Base-by-base conservation (phyloP, 2,797 vertebrate genomes). In the Anguilla anguilla region DNA sequence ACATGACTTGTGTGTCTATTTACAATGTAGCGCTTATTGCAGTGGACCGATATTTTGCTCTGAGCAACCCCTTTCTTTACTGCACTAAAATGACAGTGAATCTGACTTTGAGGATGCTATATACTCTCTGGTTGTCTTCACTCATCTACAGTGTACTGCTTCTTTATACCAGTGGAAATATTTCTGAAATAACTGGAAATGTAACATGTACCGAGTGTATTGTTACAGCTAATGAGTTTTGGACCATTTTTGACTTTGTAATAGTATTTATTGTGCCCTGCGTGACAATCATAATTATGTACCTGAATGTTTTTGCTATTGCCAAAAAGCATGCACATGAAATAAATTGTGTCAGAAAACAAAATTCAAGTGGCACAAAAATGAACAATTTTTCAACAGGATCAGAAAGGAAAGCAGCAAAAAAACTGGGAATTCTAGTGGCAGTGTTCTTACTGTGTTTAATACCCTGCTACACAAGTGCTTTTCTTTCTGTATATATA, bases 401-500 rank as follows among this genome's bases (percentile, higher is more conserved):
- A n/a, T n/a, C n/a, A n/a, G n/a, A n/a, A n/a, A n/a, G n/a, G n/a
- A 92, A 91, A 86, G 91, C 91, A 11, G 91, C 90, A 0, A 85
- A 88, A 81, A 84, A 61, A 5, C 85, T 92, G 0, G 88, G 89
- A n/a, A 89, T 91, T 89, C 79, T 92, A 57, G 88, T 92, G 6
- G 85, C 86, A 49, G 90, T 88, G 3, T 92, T 91, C 86, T 59
- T 92, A 1, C 0, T 83, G 10, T 91, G 90, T 88, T 88, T 91
- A 82, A 5, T 91, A 43, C 91, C 91, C 0, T 92, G 89, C 82
- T 91, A 88, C 25, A 31, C 89, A 22, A 89, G 43, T 22, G 88
- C 77, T 59, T 87, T 91, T 43, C 74, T 86, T 0, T 22, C 13
- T 2, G 69, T 64, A 72, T 79, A 64, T 22, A 13, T 64, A 67